These are phyloP conservation scores for Procambarus virginalis DNA, from an alignment of 1,140 invertebrate genomes.

Conservation along the genomic window DNA sequence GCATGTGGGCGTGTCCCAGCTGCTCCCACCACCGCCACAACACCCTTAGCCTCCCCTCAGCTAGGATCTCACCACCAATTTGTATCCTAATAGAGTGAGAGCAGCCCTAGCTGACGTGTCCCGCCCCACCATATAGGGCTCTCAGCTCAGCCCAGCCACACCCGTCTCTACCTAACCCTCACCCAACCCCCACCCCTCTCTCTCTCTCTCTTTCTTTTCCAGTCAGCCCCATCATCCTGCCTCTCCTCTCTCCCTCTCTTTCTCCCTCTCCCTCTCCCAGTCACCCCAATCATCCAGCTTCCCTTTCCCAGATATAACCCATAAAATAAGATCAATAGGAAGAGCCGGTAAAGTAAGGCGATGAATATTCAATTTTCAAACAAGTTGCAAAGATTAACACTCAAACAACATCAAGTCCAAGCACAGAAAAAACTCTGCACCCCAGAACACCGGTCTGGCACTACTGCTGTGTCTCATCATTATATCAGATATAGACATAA, in stretches of 20 bases:
- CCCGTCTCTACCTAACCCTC: neutral
- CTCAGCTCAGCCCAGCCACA: neutral
- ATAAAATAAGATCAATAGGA: no score
- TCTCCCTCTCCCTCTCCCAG: neutral
- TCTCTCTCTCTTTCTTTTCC: neutral
- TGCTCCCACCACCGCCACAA: no score
- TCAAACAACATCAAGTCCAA: no score
- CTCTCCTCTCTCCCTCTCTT: neutral
- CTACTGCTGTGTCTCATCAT: no score
- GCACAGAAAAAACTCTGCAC: no score
- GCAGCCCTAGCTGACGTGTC: neutral
- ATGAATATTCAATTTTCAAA: no score
- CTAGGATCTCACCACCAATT: neutral
- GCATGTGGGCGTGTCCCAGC: no score
- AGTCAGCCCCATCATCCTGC: neutral
- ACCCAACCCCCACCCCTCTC: neutral
- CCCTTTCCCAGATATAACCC: neutral
- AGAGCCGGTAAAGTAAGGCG: no score
- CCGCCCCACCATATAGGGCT: neutral
- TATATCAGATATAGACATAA: no score
- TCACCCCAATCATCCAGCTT: neutral
- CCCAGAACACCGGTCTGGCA: no score
- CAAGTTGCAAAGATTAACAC: no score
- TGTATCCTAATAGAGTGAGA: slow-evolving; percentile 5
- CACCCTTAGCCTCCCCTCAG: neutral